phyloP scores from a whole-genome alignment of 2,888 invertebrate genomes.

The Lottia scabra region DNA sequence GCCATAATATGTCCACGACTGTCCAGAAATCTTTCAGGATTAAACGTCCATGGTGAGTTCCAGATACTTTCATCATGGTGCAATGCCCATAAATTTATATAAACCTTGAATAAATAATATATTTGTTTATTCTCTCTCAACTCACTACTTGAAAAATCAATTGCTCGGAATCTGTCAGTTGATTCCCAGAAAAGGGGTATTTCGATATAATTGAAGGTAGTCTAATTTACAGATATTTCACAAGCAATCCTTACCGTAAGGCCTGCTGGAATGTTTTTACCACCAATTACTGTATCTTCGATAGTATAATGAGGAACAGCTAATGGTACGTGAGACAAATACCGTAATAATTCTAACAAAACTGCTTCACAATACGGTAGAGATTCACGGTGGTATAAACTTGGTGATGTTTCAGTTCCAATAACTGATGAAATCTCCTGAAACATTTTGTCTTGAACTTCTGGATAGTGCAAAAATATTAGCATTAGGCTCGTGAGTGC shows the following conservation, averaged over 20 bases:
- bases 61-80: conserved; percentile 56
- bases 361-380: conserved; percentile 44
- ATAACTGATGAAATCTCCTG: conserved; percentile 43
- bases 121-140: no score
- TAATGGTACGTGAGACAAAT: conserved; percentile 52
- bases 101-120: conserved; percentile 40
- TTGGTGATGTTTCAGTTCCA: conserved; percentile 30
- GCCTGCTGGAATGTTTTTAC: conserved; percentile 41
- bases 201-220: no score
- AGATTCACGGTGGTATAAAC: conserved; percentile 35
- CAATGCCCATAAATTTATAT: conserved; percentile 60
- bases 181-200: no score
- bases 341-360: conserved; percentile 40
- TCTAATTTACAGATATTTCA: neutral
- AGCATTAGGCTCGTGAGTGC: conserved; percentile 54
- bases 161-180: no score
- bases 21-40: conserved; percentile 52
- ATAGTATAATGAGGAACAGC: conserved; percentile 53
- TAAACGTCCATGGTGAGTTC: conserved; percentile 54
- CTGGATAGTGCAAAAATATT: conserved; percentile 46
- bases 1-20: conserved; percentile 42
- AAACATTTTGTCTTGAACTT: conserved; percentile 49
- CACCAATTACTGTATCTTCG: conserved; percentile 43
- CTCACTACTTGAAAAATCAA: no score
- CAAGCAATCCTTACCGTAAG: conserved; percentile 40